Evolutionary conservation across 2,888 invertebrate genomes (phyloP), one percentile per base, ranked within the genome.

Genomic region (Phymatocera aterrima): DNA sequence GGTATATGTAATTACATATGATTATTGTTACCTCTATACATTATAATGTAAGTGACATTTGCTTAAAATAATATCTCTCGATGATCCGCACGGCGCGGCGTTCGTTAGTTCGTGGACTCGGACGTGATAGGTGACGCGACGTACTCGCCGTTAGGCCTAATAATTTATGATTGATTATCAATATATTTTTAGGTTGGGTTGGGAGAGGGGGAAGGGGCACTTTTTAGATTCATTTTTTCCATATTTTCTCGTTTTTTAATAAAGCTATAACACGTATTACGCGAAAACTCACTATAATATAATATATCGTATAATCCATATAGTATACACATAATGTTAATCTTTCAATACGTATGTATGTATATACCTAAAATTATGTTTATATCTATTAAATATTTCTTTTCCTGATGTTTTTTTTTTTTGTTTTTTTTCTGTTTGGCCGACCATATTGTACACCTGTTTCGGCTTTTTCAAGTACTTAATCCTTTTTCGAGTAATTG

Each of bases 191-290:
- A 24, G 3, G 21, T 51, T 51, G 6, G 18, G 3, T 51, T n/a
- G n/a, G n/a, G n/a, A n/a, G n/a, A n/a, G n/a, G n/a, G n/a, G n/a
- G n/a, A n/a, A n/a, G n/a, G n/a, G n/a, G n/a, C n/a, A 34, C 34
- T 34, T 40, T 74, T 54, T 54, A n/a, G n/a, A 15, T 74, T 64
- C n/a, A 28, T 15, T 43, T 28, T 28, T 72, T 43, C 46, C 10
- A 43, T 8, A 37, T 28, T 74, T 46, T 21, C n/a, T 46, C 54
- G 28, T 75, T 43, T 40, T 74, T 75, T 15, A 74, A 78, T 78
- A 78, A 78, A 74, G 72, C 61, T 74, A 78, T 78, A 68, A 78
- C 37, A 78, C 54, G 43, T 78, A 70, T 34, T 78, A 57, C 40
- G 72, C 78, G 61, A 78, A 78, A 78, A 78, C 74, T 37, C 72